These are phyloP conservation scores for Epizoanthus stellaris DNA, from an alignment of 92 coral and sea anemone genomes.

Conservation along the genomic window DNA sequence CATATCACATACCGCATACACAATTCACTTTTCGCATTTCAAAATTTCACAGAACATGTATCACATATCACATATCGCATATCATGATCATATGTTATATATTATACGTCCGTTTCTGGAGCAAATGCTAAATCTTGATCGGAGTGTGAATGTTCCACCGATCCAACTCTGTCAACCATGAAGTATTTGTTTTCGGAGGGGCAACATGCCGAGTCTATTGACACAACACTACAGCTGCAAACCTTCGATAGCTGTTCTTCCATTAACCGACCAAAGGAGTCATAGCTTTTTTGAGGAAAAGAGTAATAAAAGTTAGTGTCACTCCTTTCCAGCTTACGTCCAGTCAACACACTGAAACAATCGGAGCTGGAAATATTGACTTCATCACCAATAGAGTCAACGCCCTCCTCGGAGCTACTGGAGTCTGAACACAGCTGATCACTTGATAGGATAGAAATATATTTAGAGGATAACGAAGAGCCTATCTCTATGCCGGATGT, in stretches of 20 bases:
- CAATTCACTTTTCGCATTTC: no score
- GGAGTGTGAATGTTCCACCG: background rate
- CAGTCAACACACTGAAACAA: conserved; percentile 16
- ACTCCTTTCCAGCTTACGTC: background rate
- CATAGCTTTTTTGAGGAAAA: background rate
- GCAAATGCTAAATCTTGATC: background rate
- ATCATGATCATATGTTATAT: no score
- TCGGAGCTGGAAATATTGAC: conserved; percentile 4
- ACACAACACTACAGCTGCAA: background rate
- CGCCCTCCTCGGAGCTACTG: background rate
- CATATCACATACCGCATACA: no score
- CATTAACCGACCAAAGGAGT: background rate
- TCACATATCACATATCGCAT: no score
- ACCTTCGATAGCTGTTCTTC: background rate
- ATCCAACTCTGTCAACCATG: background rate
- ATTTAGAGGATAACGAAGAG: background rate
- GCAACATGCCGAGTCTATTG: background rate
- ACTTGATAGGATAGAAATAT: background rate
- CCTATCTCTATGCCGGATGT: conserved; percentile 4
- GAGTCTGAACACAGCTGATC: background rate
- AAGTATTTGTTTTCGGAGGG: background rate
- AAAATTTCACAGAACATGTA: no score
- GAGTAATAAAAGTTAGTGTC: background rate
- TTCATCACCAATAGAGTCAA: background rate
- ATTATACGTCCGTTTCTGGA: background rate